Percentiles rank a stretch among this genome's conserved stretches.
These are phyloP conservation scores for Sycophila texana DNA, from an alignment of 2,888 invertebrate species.

Conservation along the genomic window DNA sequence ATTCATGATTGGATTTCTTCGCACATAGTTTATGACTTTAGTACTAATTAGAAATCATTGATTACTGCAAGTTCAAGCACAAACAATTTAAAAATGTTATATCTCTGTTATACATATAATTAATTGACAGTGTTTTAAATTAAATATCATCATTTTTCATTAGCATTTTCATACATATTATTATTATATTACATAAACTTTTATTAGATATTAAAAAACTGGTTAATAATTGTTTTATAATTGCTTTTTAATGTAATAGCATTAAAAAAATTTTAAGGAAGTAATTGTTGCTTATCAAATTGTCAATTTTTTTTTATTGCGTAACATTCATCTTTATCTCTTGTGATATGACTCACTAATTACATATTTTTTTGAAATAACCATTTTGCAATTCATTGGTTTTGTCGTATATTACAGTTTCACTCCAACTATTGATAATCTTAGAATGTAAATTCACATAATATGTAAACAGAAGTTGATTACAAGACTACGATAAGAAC, in stretches of 20 bases:
- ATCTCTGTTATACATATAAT: no score
- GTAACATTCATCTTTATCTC: background rate
- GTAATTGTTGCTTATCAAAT: no score
- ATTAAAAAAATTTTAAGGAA: no score
- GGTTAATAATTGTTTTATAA: no score
- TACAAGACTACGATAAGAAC: background rate
- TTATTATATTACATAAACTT: no score
- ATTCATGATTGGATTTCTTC: no score
- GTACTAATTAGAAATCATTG: background rate
- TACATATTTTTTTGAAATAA: constrained; percentile 20
- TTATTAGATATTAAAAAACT: no score
- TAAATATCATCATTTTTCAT: no score
- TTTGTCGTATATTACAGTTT: constrained; percentile 2
- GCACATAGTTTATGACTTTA: background rate
- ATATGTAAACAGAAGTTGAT: background rate
- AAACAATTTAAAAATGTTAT: background rate
- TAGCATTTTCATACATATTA: no score
- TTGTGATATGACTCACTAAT: background rate
- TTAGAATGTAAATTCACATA: constrained; percentile 10
- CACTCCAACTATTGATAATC: constrained; percentile 21
- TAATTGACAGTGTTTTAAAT: no score
- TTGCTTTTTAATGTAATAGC: no score
- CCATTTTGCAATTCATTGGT: constrained; percentile 9
- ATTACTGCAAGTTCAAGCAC: background rate
- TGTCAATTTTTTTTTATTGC: no score